phyloP scores from a whole-genome alignment of 2,797 vertebrate genomes.

The Triplophysa bombifrons region DNA sequence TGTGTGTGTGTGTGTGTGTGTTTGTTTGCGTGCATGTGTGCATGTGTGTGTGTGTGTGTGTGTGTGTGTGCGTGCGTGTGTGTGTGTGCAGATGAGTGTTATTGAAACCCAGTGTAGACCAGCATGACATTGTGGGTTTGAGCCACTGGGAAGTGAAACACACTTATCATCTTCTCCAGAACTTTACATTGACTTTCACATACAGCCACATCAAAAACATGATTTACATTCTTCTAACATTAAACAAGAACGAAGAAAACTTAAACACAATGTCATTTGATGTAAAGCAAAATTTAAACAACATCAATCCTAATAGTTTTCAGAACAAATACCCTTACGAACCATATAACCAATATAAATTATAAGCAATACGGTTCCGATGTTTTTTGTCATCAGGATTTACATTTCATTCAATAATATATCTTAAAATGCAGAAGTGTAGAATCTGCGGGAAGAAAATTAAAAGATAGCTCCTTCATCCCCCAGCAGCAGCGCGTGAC shows the following conservation, averaged over 20 bases:
- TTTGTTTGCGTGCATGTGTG: no score
- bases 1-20: not conserved
- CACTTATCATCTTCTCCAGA: conserved; percentile 51
- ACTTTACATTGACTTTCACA: conserved; percentile 34
- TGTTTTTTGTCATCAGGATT: no score
- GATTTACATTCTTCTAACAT: not conserved
- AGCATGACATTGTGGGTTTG: conserved; percentile 69
- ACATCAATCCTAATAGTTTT: no score
- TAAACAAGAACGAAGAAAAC: not conserved
- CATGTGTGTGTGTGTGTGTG: no score
- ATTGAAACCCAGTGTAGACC: conserved; percentile 73
- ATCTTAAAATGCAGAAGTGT: not conserved
- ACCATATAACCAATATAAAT: no score
- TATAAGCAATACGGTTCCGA: no score
- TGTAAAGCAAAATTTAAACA: not conserved
- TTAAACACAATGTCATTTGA: no score
- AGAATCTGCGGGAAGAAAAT: conserved; percentile 26
- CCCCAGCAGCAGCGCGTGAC: not conserved
- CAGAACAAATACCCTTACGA: no score
- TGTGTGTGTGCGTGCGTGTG: no score
- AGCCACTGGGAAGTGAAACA: conserved; percentile 77
- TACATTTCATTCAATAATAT: no score
- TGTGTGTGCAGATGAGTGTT: conserved; percentile 33
- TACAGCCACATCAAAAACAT: not conserved
- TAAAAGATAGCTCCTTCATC: not conserved